phyloP scores from a whole-genome alignment of 2,797 vertebrate species.

The Emys orbicularis region DNA sequence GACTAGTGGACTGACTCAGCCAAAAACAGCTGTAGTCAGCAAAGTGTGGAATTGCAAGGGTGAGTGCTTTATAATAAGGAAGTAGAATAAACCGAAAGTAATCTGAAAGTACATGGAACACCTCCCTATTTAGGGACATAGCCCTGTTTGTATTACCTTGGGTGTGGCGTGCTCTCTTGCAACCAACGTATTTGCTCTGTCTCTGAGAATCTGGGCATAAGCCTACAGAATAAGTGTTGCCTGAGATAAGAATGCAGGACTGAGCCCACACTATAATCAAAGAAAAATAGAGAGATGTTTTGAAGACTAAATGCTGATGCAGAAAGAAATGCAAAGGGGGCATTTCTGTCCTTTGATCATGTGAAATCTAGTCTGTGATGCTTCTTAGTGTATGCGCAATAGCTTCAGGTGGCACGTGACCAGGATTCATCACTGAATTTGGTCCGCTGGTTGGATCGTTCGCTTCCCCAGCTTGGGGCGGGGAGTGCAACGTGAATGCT shows the following conservation, averaged over 20 bases:
- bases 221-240: neutral
- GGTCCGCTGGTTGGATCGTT: no score
- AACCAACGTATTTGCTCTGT: neutral
- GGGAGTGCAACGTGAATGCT: no score
- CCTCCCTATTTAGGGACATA: neutral
- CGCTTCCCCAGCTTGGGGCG: no score
- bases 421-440: no score
- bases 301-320: neutral
- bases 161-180: neutral
- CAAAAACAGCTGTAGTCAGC: neutral
- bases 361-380: neutral
- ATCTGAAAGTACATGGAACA: neutral
- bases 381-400: no score
- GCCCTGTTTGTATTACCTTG: neutral
- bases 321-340: neutral
- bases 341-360: neutral
- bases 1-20: neutral
- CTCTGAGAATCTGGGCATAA: neutral
- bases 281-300: neutral
- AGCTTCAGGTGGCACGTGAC: no score
- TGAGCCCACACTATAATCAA: neutral
- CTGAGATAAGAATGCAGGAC: neutral
- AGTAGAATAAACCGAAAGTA: neutral
- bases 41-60: neutral
- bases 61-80: neutral